Conservation (phyloP, 30 jellyfish, hydroid and myxozoan species). For the Aurelia sp. region DNA sequence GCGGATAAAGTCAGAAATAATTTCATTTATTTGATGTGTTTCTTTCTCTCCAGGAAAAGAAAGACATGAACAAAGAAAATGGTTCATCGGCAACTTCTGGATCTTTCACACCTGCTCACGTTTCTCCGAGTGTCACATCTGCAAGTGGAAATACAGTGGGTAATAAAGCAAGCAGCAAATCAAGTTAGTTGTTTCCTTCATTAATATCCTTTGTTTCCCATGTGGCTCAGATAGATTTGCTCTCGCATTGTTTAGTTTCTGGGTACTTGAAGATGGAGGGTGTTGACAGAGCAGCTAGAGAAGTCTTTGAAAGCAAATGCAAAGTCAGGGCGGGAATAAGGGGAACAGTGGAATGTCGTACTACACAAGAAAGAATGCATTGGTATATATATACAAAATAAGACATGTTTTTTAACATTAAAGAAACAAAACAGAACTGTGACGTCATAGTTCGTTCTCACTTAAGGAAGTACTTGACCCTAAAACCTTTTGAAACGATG, state of each 20-base stretch:
- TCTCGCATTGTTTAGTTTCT: neutral
- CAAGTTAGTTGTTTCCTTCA: constrained; percentile 55
- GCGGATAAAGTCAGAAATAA: no score
- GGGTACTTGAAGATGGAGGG: neutral
- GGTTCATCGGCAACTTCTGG: constrained; percentile 72
- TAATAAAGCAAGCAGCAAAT: constrained; percentile 62
- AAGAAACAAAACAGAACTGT: neutral
- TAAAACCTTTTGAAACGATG: no score
- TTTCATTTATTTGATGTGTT: no score
- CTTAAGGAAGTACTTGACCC: no score
- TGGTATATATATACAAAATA: no score
- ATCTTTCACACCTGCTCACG: constrained; percentile 93
- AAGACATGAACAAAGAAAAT: constrained; percentile 57
- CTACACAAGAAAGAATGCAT: no score
- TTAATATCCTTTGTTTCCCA: neutral
- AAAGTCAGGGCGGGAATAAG: no score
- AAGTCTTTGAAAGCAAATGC: no score
- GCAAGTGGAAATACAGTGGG: constrained; percentile 32
- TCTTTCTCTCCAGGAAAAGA: constrained; percentile 65
- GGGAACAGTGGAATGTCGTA: no score
- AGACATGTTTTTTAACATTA: neutral
- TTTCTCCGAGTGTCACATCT: constrained; percentile 52
- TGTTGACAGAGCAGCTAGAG: no score
- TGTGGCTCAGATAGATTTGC: neutral
- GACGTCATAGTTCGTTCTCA: no score